Evolutionary conservation across 2,113 vertebrate species (phyloP).

Genomic region (Muntiacus muntjak): DNA sequence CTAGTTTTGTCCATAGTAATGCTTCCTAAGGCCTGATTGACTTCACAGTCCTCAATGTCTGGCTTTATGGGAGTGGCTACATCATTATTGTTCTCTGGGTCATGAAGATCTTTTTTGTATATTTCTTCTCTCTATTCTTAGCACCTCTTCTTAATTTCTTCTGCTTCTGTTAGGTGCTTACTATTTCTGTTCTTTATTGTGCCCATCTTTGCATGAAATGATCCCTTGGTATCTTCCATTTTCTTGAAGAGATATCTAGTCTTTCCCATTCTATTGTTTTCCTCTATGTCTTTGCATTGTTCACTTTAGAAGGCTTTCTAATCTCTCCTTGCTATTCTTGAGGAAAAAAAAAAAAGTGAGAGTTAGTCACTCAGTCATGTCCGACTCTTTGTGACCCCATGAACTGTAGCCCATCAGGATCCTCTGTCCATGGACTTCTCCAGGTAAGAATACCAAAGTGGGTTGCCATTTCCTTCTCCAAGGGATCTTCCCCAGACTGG

Average conservation of each 20-base stretch:
- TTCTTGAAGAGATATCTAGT: background rate
- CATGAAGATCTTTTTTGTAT: background rate
- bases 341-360: background rate
- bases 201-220: background rate
- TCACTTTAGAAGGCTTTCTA: background rate
- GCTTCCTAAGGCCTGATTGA: background rate
- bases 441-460: background rate
- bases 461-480: background rate
- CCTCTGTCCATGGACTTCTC: background rate
- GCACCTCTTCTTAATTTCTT: background rate
- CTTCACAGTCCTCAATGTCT: background rate
- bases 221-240: background rate
- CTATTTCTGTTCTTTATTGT: background rate
- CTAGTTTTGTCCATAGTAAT: background rate
- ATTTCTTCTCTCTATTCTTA: background rate
- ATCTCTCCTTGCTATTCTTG: background rate
- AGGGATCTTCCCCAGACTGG: background rate
- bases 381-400: background rate
- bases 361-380: background rate
- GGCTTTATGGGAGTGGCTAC: background rate
- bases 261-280: background rate
- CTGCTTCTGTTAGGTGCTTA: background rate
- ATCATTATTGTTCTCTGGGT: background rate
- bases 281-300: background rate
- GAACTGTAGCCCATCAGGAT: background rate